Conservation (phyloP, 1,140 invertebrate genomes). For the Odontomachus brunneus region DNA sequence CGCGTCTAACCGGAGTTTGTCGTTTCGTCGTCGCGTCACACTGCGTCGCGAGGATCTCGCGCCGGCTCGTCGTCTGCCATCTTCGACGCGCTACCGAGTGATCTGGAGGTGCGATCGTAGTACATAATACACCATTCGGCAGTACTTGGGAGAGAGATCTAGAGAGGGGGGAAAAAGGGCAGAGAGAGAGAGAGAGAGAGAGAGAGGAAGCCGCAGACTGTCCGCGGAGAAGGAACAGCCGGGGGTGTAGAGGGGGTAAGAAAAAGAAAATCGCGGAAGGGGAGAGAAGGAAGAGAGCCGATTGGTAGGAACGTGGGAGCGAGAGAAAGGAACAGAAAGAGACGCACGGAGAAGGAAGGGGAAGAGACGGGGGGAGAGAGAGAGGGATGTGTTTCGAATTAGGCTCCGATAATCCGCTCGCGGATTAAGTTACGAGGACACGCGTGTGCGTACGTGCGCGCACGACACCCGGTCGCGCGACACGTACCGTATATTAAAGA, state of each 20-base stretch:
- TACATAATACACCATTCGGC: conserved; percentile 19
- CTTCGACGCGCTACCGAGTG: conserved; percentile 35
- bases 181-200: conserved; percentile 40
- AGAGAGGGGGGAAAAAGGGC: background rate
- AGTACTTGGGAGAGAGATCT: conserved; percentile 15
- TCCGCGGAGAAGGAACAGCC: background rate
- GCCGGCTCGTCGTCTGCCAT: conserved; percentile 12
- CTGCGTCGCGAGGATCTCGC: conserved; percentile 5
- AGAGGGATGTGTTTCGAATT: conserved; percentile 63
- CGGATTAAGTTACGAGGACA: conserved; percentile 71
- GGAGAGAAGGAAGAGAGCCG: conserved; percentile 59
- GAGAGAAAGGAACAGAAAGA: conserved; percentile 22
- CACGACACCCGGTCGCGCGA: background rate
- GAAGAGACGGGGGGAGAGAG: conserved; percentile 51
- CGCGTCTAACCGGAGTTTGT: conserved; percentile 4
- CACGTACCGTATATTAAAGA: background rate
- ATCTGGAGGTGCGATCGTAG: conserved; percentile 32
- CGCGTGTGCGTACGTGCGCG: conserved; percentile 51
- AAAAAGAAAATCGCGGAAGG: conserved; percentile 63
- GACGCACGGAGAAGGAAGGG: background rate
- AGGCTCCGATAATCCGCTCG: conserved; percentile 70
- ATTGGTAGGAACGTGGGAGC: conserved; percentile 50
- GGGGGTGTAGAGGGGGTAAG: conserved; percentile 52
- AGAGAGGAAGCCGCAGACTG: conserved; percentile 48
- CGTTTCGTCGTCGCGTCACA: background rate